A percentile compares a stretch with the other conserved stretches of the same genome.
These are phyloP conservation scores for Epiperipatus broadwayi DNA, from an alignment of 2,888 invertebrate species.

Conservation along the genomic window DNA sequence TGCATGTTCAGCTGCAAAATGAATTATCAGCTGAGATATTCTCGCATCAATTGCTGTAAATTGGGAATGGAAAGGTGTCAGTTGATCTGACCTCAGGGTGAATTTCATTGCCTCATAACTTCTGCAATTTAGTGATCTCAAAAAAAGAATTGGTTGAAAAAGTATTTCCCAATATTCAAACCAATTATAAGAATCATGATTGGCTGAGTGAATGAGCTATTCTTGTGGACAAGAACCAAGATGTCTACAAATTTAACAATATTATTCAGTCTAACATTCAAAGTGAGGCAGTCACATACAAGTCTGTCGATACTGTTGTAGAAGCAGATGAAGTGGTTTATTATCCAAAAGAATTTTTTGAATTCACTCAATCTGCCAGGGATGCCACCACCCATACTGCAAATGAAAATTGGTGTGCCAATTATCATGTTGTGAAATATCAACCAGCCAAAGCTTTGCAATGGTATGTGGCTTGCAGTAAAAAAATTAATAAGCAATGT, in stretches of 20 bases:
- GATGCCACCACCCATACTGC: slow-evolving; percentile 18
- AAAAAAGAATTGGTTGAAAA: slow-evolving; percentile 10
- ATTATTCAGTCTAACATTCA: too few relatives aligned
- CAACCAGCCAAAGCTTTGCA: slow-evolving; percentile 19
- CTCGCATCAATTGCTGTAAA: slow-evolving; percentile 13
- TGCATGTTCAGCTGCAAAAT: slow-evolving; percentile 14
- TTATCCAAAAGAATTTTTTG: too few relatives aligned
- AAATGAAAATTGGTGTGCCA: slow-evolving; percentile 18
- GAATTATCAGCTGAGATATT: slow-evolving; percentile 13
- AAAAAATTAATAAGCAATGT: too few relatives aligned
- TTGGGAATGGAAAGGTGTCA: slow-evolving; percentile 14
- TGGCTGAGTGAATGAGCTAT: slow-evolving; percentile 18
- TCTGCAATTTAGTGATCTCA: too few relatives aligned
- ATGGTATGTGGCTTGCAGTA: slow-evolving; percentile 19
- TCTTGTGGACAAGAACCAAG: slow-evolving; percentile 18
- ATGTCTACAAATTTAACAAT: too few relatives aligned
- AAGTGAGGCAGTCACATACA: too few relatives aligned
- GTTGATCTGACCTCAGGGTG: slow-evolving; percentile 8
- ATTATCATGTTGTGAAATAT: slow-evolving; percentile 20
- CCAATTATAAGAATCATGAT: slow-evolving; percentile 14
- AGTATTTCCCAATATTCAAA: slow-evolving; percentile 13
- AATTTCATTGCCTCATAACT: slow-evolving; percentile 7
- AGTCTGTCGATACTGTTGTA: too few relatives aligned
- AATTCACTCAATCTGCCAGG: slow-evolving; percentile 18
- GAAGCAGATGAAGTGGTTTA: too few relatives aligned